Evolutionary conservation across 1,140 invertebrate species (phyloP).

Genomic region (Leptoteleia sp.): DNA sequence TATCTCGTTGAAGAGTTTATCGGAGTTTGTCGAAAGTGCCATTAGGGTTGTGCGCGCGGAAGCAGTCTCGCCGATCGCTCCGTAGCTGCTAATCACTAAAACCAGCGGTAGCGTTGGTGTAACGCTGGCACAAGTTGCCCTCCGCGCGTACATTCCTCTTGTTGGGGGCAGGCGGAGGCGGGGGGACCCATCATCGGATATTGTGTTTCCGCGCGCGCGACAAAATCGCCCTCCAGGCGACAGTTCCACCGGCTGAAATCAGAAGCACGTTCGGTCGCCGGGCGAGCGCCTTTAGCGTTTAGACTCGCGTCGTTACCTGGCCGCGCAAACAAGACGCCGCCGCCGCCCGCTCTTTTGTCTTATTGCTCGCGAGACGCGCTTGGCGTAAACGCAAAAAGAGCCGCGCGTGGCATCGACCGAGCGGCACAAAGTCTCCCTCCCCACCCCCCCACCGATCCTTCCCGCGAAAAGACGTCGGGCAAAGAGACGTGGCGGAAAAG

Average conservation of each 20-base stretch:
- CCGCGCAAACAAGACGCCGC: conserved; percentile 22
- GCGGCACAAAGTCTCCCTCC: too few relatives aligned
- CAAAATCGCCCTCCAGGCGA: conserved; percentile 52
- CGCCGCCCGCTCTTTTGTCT: conserved; percentile 32
- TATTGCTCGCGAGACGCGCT: conserved; percentile 21
- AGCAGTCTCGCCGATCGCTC: conserved; percentile 3
- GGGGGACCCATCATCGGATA: conserved; percentile 50
- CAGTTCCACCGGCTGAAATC: conserved; percentile 47
- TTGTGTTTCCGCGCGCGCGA: conserved; percentile 41
- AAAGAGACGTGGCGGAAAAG: conserved; percentile 1
- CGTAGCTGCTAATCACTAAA: conserved; percentile 8
- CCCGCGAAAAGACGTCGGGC: not conserved
- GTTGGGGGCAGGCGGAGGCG: too few relatives aligned
- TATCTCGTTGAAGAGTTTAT: too few relatives aligned
- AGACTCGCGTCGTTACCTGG: conserved; percentile 3
- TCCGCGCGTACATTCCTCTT: conserved; percentile 12
- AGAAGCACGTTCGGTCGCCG: conserved; percentile 34
- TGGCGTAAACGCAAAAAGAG: conserved; percentile 23
- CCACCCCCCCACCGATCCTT: not conserved
- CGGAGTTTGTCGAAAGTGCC: too few relatives aligned
- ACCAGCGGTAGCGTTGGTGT: conserved; percentile 1
- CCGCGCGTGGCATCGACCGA: conserved; percentile 2
- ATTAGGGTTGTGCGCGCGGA: too few relatives aligned
- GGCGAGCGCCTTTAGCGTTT: conserved; percentile 2
- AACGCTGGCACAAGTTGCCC: conserved; percentile 19